Percentiles rank a stretch among this genome's conserved stretches.
Conservation (phyloP, 1,140 invertebrate genomes). For the Varroa destructor region DNA sequence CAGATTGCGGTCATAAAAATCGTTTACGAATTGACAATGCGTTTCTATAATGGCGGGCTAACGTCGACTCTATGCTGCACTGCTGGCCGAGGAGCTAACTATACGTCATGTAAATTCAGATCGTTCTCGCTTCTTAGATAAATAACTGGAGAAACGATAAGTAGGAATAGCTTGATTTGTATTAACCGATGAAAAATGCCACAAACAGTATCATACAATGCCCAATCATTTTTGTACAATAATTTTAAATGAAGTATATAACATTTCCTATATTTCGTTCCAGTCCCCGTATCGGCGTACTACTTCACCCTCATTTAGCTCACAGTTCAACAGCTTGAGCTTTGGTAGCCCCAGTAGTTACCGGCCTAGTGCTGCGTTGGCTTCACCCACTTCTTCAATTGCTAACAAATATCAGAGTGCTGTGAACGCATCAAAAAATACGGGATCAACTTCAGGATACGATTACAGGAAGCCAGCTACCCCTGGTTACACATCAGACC, state of each 20-base stretch:
- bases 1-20: too few relatives aligned
- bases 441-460: neutral
- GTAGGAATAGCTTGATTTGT: too few relatives aligned
- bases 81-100: too few relatives aligned
- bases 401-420: slow-evolving; percentile 7
- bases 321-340: slow-evolving; percentile 23
- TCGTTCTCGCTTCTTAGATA: too few relatives aligned
- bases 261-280: neutral
- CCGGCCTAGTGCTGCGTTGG: neutral
- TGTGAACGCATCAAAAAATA: neutral
- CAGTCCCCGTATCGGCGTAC: slow-evolving; percentile 15
- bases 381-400: slow-evolving; percentile 10
- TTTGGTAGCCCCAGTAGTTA: slow-evolving; percentile 12
- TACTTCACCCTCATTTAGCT: slow-evolving; percentile 1
- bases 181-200: too few relatives aligned
- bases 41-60: too few relatives aligned
- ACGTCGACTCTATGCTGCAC: too few relatives aligned
- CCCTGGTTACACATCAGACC: slow-evolving; percentile 15
- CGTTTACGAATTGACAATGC: too few relatives aligned
- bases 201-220: too few relatives aligned
- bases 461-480: neutral
- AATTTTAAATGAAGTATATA: neutral
- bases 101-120: too few relatives aligned
- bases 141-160: too few relatives aligned
- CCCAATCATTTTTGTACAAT: too few relatives aligned